Evolutionary conservation across 92 coral and sea anemone species (phyloP).

Genomic region (Zoanthus sansibaricus): DNA sequence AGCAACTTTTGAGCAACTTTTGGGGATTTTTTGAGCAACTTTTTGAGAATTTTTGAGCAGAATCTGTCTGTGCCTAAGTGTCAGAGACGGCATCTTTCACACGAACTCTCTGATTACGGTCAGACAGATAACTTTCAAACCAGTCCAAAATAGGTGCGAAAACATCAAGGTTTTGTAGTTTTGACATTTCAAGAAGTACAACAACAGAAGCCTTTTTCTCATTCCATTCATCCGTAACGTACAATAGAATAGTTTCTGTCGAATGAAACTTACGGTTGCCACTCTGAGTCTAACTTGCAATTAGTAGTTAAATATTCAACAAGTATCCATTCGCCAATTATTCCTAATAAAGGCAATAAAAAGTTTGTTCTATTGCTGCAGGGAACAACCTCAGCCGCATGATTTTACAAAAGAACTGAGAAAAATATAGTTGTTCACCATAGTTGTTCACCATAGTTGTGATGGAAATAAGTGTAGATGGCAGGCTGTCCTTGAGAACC

Average conservation of each 20-base stretch:
- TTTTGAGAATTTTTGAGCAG: too few relatives aligned
- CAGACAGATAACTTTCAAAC: conserved; percentile 29
- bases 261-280: conserved; percentile 46
- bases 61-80: neutral
- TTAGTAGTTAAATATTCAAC: conserved; percentile 43
- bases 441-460: neutral
- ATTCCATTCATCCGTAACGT: conserved; percentile 51
- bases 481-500: neutral
- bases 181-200: conserved; percentile 15
- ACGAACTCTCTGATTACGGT: conserved; percentile 38
- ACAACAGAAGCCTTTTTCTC: conserved; percentile 39
- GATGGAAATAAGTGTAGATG: neutral
- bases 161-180: conserved; percentile 13
- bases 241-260: conserved; percentile 53
- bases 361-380: conserved; percentile 44
- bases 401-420: too few relatives aligned
- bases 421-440: neutral
- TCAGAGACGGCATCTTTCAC: conserved; percentile 28
- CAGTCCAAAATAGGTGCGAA: conserved; percentile 33
- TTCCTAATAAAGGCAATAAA: conserved; percentile 39
- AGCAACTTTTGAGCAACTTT: too few relatives aligned
- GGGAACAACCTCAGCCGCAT: conserved; percentile 35
- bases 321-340: conserved; percentile 56
- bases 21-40: too few relatives aligned
- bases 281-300: conserved; percentile 48